These are phyloP conservation scores for Epizoanthus ramosus DNA, from an alignment of 92 coral and sea anemone species.

Conservation along the genomic window DNA sequence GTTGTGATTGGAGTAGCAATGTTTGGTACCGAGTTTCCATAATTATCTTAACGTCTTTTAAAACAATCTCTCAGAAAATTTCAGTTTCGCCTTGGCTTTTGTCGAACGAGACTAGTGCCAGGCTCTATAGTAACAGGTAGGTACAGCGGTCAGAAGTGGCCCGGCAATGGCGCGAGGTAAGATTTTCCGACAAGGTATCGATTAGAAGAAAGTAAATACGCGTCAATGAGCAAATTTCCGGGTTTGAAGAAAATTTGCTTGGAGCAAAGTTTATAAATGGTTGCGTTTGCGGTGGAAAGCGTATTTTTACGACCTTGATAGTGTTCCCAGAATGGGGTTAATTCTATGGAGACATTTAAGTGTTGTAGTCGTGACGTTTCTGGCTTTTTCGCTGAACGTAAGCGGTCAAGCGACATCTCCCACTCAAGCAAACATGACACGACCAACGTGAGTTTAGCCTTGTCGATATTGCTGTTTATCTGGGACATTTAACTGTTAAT, in stretches of 20 bases:
- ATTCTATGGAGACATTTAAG: constrained; percentile 20
- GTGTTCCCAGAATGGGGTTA: not conserved
- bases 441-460: constrained; percentile 5
- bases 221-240: constrained; percentile 46
- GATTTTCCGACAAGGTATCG: constrained; percentile 24
- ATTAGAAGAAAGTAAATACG: constrained; percentile 30
- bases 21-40: too few species aligned
- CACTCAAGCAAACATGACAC: constrained; percentile 3
- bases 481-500: not conserved
- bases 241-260: not conserved
- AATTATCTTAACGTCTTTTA: too few species aligned
- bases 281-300: not conserved
- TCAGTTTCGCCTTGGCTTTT: too few species aligned
- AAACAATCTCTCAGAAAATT: too few species aligned
- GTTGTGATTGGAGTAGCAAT: too few species aligned
- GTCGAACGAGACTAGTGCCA: too few species aligned
- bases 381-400: constrained; percentile 11
- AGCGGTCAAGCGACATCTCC: not conserved
- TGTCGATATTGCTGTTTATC: constrained; percentile 5
- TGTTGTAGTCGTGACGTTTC: not conserved
- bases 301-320: not conserved
- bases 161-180: too few species aligned
- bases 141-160: too few species aligned
- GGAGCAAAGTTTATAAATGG: not conserved
- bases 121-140: too few species aligned